Conservation (phyloP, 2,888 invertebrate genomes). For the Hymenopus coronatus region DNA sequence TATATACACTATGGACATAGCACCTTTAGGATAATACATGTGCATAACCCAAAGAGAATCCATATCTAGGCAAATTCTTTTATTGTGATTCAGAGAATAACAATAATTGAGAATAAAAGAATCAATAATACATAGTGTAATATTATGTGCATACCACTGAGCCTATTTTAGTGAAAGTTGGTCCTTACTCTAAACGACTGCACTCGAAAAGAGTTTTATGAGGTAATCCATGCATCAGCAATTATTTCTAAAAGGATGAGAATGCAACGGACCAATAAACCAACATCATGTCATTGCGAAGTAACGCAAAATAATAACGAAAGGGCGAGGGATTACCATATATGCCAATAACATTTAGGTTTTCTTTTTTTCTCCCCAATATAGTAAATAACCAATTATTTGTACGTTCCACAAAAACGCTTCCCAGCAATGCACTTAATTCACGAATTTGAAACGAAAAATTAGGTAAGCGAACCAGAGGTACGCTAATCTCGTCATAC, state of each 20-base stretch:
- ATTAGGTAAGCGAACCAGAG: neutral
- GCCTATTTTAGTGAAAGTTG: too few relatives aligned
- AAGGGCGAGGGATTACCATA: neutral
- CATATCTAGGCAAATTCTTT: too few relatives aligned
- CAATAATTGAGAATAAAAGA: too few relatives aligned
- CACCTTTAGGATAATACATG: too few relatives aligned
- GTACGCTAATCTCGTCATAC: neutral
- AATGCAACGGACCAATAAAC: neutral
- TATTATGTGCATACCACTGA: too few relatives aligned
- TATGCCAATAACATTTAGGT: neutral
- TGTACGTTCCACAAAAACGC: neutral
- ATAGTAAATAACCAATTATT: neutral
- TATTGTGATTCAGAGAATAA: too few relatives aligned
- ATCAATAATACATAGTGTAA: too few relatives aligned
- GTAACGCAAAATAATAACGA: neutral
- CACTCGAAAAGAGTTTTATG: neutral
- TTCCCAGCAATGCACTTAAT: neutral
- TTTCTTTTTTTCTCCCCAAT: neutral
- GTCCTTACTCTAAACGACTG: too few relatives aligned
- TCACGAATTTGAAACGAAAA: neutral
- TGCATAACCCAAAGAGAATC: too few relatives aligned
- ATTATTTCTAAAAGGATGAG: neutral
- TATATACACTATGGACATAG: too few relatives aligned
- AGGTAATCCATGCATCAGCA: neutral
- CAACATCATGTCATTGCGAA: neutral